A percentile compares a stretch with the other conserved stretches of the same genome.
phyloP scores from a whole-genome alignment of 2,888 invertebrate genomes.

The Dyspetes luteomarginatus region DNA sequence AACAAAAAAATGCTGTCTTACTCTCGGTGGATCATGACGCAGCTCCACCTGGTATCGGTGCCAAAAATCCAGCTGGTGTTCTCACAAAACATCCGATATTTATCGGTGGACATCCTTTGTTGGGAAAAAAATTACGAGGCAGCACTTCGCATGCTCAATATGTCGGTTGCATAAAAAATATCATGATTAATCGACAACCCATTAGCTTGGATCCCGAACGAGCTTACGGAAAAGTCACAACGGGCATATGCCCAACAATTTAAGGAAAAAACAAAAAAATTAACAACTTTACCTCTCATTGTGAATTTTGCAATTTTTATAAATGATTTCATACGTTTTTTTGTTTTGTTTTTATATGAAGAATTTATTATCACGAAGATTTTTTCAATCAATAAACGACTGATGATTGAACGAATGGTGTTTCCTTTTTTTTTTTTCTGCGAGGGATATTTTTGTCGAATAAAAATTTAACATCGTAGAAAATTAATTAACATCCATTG shows the following conservation, averaged over 20 bases:
- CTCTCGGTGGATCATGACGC: constrained; percentile 93
- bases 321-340: not conserved
- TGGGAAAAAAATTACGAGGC: constrained; percentile 85
- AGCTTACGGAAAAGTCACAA: constrained; percentile 89
- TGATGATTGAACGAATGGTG: constrained; percentile 30
- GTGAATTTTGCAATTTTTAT: not conserved
- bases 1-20: constrained; percentile 95
- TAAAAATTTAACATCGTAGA: constrained; percentile 15
- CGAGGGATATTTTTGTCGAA: not conserved
- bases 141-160: constrained; percentile 89
- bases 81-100: constrained; percentile 94
- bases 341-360: constrained; percentile 35
- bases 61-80: constrained; percentile 87
- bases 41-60: constrained; percentile 89
- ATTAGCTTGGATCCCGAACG: constrained; percentile 85
- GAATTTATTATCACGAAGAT: constrained; percentile 31
- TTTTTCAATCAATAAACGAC: constrained; percentile 52
- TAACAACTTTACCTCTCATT: constrained; percentile 51
- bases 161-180: constrained; percentile 91
- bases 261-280: constrained; percentile 80
- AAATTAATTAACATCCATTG: constrained; percentile 43
- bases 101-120: constrained; percentile 93
- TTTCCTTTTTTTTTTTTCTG: constrained; percentile 6
- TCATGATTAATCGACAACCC: constrained; percentile 86
- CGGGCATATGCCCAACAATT: constrained; percentile 92